Evolutionary conservation across 1,140 invertebrate species (phyloP).

Genomic region (Piezodorus guildinii): DNA sequence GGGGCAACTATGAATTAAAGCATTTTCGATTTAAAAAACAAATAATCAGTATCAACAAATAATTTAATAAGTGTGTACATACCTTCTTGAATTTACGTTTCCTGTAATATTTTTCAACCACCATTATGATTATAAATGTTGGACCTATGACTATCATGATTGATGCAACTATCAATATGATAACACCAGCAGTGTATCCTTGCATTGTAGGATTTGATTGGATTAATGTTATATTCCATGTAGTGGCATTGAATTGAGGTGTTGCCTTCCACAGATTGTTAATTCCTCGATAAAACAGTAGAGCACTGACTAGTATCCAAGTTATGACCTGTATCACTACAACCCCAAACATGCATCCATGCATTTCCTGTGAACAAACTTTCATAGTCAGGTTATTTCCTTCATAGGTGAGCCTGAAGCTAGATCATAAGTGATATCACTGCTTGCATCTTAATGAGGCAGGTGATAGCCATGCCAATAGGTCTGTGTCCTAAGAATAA

Average conservation of each 20-base stretch:
- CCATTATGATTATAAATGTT: not conserved
- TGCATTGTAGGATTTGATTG: not conserved
- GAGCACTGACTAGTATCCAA: not conserved
- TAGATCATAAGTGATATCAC: not conserved
- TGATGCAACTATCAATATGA: not conserved
- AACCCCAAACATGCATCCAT: constrained; percentile 2
- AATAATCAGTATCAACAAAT: not conserved
- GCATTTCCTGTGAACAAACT: constrained; percentile 4
- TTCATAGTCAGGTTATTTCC: not conserved
- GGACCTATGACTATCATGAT: constrained; percentile 5
- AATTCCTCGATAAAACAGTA: constrained; percentile 1
- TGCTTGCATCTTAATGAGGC: constrained; percentile 2
- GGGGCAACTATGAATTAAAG: not conserved
- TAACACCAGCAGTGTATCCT: constrained; percentile 1
- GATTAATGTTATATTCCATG: not conserved
- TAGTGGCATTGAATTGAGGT: not conserved
- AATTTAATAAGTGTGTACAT: not conserved
- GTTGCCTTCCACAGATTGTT: not conserved
- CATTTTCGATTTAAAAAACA: not conserved
- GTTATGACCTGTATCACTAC: not conserved
- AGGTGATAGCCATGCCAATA: constrained; percentile 1
- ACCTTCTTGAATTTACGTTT: constrained; percentile 2
- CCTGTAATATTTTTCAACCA: constrained; percentile 5
- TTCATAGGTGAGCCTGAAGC: not conserved
- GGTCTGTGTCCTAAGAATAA: not conserved